Conservation (phyloP, 1,140 invertebrate species). For the Drosophila bocki region DNA sequence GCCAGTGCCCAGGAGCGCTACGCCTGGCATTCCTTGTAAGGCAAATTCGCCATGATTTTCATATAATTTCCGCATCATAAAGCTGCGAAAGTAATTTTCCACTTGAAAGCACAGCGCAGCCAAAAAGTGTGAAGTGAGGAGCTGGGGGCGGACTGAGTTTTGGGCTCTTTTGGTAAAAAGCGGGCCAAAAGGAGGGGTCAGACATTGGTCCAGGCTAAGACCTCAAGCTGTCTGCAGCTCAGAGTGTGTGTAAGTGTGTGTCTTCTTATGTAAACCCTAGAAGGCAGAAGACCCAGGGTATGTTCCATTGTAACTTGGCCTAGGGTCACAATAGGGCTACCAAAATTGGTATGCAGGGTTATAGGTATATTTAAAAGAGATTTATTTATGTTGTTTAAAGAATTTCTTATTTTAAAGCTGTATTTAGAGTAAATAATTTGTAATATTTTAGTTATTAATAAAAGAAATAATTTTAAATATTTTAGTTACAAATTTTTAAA, state of each 20-base stretch:
- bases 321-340: neutral
- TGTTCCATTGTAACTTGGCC: neutral
- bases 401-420: neutral
- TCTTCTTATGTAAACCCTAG: neutral
- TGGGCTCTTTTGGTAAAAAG: constrained; percentile 18
- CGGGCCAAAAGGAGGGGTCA: constrained; percentile 31
- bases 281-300: neutral
- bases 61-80: constrained; percentile 85
- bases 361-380: neutral
- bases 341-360: constrained; percentile 1
- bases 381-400: neutral
- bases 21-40: constrained; percentile 70
- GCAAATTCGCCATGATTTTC: constrained; percentile 84
- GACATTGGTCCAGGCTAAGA: constrained; percentile 49
- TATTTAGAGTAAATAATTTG: neutral
- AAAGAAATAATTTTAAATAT: neutral
- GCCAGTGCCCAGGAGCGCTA: constrained; percentile 23
- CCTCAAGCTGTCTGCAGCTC: constrained; percentile 25
- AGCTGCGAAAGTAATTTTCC: constrained; percentile 85
- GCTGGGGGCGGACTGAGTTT: neutral
- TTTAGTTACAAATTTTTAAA: neutral
- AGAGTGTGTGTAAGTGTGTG: constrained; percentile 9
- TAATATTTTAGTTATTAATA: neutral
- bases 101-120: constrained; percentile 82
- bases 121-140: constrained; percentile 54